These are phyloP conservation scores for Lingula anatina DNA, from an alignment of 2,888 invertebrate genomes.

Conservation along the genomic window DNA sequence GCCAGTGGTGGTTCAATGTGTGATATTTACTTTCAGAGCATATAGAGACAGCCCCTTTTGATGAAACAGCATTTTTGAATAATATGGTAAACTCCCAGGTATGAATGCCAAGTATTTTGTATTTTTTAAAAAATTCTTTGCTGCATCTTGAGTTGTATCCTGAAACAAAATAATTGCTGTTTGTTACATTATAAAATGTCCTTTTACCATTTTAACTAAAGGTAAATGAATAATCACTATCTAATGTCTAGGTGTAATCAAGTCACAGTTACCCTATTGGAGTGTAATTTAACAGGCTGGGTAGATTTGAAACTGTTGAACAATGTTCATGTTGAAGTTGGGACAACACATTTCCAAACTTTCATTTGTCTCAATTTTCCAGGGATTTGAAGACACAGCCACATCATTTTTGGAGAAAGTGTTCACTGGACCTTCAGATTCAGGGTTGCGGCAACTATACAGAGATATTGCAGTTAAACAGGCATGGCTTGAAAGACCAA, in stretches of 20 bases:
- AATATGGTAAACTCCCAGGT: slow-evolving; percentile 39
- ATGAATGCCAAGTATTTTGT: not conserved
- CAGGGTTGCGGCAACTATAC: slow-evolving; percentile 31
- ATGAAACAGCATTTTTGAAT: slow-evolving; percentile 34
- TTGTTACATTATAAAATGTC: too few relatives aligned
- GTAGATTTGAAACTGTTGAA: too few relatives aligned
- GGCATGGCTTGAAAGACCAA: slow-evolving; percentile 25
- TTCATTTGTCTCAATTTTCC: not conserved
- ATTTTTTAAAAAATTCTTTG: not conserved
- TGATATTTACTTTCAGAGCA: slow-evolving; percentile 30
- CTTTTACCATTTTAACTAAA: too few relatives aligned
- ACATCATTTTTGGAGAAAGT: slow-evolving; percentile 18
- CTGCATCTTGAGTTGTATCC: too few relatives aligned
- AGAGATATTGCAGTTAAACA: slow-evolving; percentile 32
- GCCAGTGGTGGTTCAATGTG: too few relatives aligned
- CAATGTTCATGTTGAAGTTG: too few relatives aligned
- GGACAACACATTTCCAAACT: too few relatives aligned
- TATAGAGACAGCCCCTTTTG: slow-evolving; percentile 32
- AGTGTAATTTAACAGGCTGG: too few relatives aligned
- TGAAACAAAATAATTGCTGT: too few relatives aligned
- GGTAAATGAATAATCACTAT: too few relatives aligned
- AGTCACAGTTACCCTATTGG: too few relatives aligned
- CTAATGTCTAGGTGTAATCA: too few relatives aligned
- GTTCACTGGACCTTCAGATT: slow-evolving; percentile 23
- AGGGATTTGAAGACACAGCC: slow-evolving; percentile 33